Evolutionary conservation across 2,888 invertebrate genomes (phyloP).

Genomic region (Synanthedon tipuliformis): DNA sequence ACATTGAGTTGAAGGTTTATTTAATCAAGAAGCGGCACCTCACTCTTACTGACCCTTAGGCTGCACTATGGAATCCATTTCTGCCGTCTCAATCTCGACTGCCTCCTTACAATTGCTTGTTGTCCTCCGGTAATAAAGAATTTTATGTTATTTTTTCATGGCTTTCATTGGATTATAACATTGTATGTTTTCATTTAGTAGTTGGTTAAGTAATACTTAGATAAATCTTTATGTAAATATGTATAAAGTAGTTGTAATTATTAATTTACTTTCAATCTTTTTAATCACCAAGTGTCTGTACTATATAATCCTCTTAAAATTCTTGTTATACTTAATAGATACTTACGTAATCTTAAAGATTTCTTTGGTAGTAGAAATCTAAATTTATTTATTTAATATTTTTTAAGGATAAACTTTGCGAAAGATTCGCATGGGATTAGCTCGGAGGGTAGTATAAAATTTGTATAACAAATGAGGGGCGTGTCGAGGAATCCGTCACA

Average conservation of each 20-base stretch:
- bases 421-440: conserved; percentile 34
- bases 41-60: conserved; percentile 26
- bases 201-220: conserved; percentile 13
- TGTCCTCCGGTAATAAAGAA: conserved; percentile 55
- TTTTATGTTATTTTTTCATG: conserved; percentile 60
- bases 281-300: too few relatives aligned
- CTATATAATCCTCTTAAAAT: too few relatives aligned
- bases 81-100: conserved; percentile 60
- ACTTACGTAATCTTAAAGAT: too few relatives aligned
- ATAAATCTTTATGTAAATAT: too few relatives aligned
- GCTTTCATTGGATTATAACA: conserved; percentile 35
- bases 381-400: not conserved
- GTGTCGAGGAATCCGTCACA: conserved; percentile 63
- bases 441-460: conserved; percentile 69
- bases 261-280: too few relatives aligned
- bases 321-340: too few relatives aligned
- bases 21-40: conserved; percentile 59
- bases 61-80: conserved; percentile 34
- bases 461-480: conserved; percentile 71
- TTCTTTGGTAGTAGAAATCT: not conserved
- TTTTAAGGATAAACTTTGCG: conserved; percentile 6
- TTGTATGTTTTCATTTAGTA: conserved; percentile 27
- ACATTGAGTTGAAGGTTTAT: conserved; percentile 59
- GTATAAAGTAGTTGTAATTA: too few relatives aligned
- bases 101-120: conserved; percentile 52